A percentile compares a stretch with the other conserved stretches of the same genome.
phyloP scores from a whole-genome alignment of 2,888 invertebrate genomes.

The Idaea dimidiata region DNA sequence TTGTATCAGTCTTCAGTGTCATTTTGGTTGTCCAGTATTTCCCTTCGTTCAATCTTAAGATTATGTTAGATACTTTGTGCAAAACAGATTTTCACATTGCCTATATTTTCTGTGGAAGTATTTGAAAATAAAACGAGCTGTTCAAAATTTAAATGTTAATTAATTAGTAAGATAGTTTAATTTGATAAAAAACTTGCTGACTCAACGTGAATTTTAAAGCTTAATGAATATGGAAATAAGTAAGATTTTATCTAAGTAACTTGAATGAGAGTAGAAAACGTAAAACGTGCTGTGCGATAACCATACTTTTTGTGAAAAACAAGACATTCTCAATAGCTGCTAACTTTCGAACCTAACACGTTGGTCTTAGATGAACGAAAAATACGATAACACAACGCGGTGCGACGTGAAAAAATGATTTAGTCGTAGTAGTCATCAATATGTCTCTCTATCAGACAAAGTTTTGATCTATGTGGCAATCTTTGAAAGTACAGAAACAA shows the following conservation, averaged over 20 bases:
- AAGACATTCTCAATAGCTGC: not conserved
- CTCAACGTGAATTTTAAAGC: not conserved
- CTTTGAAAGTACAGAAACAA: no score
- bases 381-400: no score
- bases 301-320: not conserved
- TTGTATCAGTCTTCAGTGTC: constrained; percentile 46
- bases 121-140: not conserved
- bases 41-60: constrained; percentile 36
- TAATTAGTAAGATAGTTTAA: not conserved
- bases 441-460: no score
- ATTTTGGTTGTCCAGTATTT: constrained; percentile 37
- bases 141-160: not conserved
- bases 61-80: constrained; percentile 30
- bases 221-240: not conserved
- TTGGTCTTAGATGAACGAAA: not conserved
- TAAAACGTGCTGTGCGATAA: not conserved
- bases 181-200: not conserved
- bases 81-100: not conserved
- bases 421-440: no score
- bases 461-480: no score
- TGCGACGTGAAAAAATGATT: no score
- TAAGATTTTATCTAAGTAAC: not conserved
- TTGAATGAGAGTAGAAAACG: not conserved
- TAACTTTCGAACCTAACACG: not conserved
- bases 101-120: not conserved